Evolutionary conservation across 2,888 invertebrate genomes (phyloP), one percentile per base, ranked within the genome.

Genomic region (Baronia brevicornis): DNA sequence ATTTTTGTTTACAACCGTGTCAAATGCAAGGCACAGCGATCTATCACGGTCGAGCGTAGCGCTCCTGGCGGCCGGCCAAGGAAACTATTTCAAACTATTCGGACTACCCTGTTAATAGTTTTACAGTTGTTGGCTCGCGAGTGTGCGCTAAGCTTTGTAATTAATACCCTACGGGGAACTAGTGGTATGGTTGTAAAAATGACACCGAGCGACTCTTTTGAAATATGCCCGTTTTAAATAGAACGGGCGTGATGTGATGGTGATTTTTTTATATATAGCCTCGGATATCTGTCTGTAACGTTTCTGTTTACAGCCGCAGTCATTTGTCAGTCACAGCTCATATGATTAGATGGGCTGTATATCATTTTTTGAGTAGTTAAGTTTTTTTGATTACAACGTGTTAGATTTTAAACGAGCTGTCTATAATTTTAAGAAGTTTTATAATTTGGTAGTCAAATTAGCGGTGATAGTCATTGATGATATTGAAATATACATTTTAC

Each of bases 1-100:
- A 67, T 73, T 75, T 74, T 72, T 75, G 73, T 77, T 75, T 75
- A 70, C 68, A 64, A 53, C 60, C 57, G 52, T 63, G 78, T 77
- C 78, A 72, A 65, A 70, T 46, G 65, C 73, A 70, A 59, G 61
- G 62, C 59, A 52, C 48, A 51, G 53, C 68, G 63, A 74, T 75
- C 72, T 68, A 69, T 75, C 71, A 71, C 45, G 34, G 11, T 38
- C 49, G 47, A 40, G 28, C 43, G 47, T 48, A 53, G 58, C 60
- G 62, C 68, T 43, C 48, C 68, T 80, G 79, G 79, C 77, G 61
- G 53, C 28, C 39, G 24, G 74, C 79, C 79, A 80, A 71, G 48
- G 64, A 59, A 74, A 77, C 75, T 75, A 75, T 75, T 75, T 61
- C 66, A 54, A 73, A 73, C 65, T 69, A 70, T 71, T 67, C 58